Conservation (phyloP, 2,888 invertebrate genomes). For the Philhelius pedissequus region DNA sequence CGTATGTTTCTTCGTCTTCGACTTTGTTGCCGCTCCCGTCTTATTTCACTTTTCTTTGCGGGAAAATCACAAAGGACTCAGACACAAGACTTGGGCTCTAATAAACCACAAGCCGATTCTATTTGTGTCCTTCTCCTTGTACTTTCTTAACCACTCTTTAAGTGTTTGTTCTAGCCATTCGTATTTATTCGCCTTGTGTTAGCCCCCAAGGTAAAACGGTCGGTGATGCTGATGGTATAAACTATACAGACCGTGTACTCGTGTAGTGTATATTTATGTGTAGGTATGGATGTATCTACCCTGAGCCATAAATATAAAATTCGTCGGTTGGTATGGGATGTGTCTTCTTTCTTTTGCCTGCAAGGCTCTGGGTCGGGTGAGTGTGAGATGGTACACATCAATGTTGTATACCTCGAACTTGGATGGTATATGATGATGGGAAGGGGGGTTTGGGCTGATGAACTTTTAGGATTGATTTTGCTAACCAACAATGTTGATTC, state of each 20-base stretch:
- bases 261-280: background rate
- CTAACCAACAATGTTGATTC: constrained; percentile 69
- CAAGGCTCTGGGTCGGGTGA: too few species aligned
- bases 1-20: background rate
- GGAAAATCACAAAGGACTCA: constrained; percentile 65
- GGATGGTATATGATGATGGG: background rate
- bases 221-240: background rate
- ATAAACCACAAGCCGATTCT: constrained; percentile 70
- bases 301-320: constrained; percentile 61
- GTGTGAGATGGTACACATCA: constrained; percentile 37
- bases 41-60: constrained; percentile 44
- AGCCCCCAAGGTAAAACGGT: constrained; percentile 60
- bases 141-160: constrained; percentile 70
- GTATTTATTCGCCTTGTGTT: constrained; percentile 62
- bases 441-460: constrained; percentile 49
- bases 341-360: constrained; percentile 38
- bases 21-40: background rate
- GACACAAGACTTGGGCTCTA: constrained; percentile 65
- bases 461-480: constrained; percentile 70
- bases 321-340: constrained; percentile 36
- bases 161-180: constrained; percentile 70
- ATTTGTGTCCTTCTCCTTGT: constrained; percentile 65
- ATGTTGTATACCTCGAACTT: constrained; percentile 6
- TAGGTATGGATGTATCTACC: background rate
- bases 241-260: background rate